Conservation (phyloP, 1,140 invertebrate genomes). For the Zaprionus inermis region DNA sequence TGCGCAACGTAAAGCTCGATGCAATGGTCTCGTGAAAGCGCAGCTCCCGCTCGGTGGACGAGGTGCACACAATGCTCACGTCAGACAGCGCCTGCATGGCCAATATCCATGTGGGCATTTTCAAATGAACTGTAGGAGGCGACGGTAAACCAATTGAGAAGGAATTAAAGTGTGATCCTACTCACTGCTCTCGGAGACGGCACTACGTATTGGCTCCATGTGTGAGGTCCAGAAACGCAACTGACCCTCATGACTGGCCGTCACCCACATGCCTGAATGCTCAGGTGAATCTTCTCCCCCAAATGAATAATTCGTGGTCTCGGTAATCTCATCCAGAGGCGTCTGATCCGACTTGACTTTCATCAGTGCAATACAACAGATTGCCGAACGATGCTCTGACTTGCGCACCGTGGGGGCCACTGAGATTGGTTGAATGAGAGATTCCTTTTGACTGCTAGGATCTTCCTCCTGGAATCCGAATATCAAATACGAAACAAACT, state of each 20-base stretch:
- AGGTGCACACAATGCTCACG: slow-evolving; percentile 88
- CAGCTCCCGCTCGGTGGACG: slow-evolving; percentile 88
- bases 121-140: slow-evolving; percentile 76
- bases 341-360: slow-evolving; percentile 85
- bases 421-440: slow-evolving; percentile 87
- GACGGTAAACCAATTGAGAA: neutral
- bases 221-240: slow-evolving; percentile 89
- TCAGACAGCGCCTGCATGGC: slow-evolving; percentile 89
- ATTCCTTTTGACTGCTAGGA: slow-evolving; percentile 85
- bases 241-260: slow-evolving; percentile 88
- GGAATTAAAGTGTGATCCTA: slow-evolving; percentile 29
- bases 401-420: slow-evolving; percentile 85
- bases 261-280: slow-evolving; percentile 87
- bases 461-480: slow-evolving; percentile 88
- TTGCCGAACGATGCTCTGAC: slow-evolving; percentile 87
- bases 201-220: slow-evolving; percentile 86
- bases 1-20: slow-evolving; percentile 88
- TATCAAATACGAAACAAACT: slow-evolving; percentile 88
- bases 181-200: slow-evolving; percentile 87
- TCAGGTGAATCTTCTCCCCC: slow-evolving; percentile 71
- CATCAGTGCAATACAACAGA: slow-evolving; percentile 85
- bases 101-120: slow-evolving; percentile 87
- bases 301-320: slow-evolving; percentile 51
- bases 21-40: slow-evolving; percentile 90
- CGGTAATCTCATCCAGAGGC: slow-evolving; percentile 47